Evolutionary conservation across 2,797 vertebrate species (phyloP).

Genomic region (Eutrigla gurnardus): DNA sequence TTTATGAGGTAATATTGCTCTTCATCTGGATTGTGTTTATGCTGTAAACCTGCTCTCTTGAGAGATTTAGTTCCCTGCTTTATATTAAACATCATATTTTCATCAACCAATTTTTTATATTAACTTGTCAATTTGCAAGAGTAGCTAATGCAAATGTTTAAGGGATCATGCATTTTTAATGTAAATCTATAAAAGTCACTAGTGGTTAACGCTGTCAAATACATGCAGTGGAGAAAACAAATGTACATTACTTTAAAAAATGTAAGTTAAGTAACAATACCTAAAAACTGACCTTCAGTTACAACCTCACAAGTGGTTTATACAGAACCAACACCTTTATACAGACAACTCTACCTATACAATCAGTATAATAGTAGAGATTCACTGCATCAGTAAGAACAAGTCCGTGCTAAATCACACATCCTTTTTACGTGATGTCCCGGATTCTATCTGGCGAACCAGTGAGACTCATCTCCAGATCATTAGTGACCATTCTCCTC

Average conservation of each 20-base stretch:
- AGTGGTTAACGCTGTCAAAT: too few relatives aligned
- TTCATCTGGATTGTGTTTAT: conserved; percentile 1
- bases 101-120: background rate
- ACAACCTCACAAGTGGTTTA: too few relatives aligned
- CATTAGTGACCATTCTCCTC: conserved; percentile 54
- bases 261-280: too few relatives aligned
- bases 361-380: background rate
- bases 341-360: background rate
- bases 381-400: background rate
- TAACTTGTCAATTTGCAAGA: conserved; percentile 18
- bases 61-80: background rate
- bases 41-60: background rate
- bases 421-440: conserved; percentile 23
- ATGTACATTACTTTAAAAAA: too few relatives aligned
- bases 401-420: conserved; percentile 13
- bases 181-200: too few relatives aligned
- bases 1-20: background rate
- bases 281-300: too few relatives aligned
- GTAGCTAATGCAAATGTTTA: background rate
- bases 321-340: background rate
- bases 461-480: conserved; percentile 33
- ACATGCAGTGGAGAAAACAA: too few relatives aligned
- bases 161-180: too few relatives aligned
- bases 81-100: background rate
- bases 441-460: conserved; percentile 32